Evolutionary conservation across 2,888 invertebrate species (phyloP), one percentile per base, ranked within the genome.

Genomic region (Gastrophysa polygoni): DNA sequence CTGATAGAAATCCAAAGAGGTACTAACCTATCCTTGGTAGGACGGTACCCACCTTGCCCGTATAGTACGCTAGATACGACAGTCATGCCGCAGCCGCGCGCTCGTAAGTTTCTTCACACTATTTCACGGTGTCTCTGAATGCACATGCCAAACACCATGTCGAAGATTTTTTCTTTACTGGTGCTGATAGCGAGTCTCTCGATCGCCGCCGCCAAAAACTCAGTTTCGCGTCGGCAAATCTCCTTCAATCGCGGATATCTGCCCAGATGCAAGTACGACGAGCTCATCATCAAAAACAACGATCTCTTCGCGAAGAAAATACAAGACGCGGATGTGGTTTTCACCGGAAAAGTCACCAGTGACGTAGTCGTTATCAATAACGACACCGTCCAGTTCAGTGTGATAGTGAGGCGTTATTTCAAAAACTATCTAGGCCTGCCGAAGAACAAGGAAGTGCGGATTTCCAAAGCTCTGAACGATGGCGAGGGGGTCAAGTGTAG

Each of bases 401-500:
- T 80, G 46, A 63, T 72, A 34, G 79, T 81, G 55, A 78, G 80
- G 59, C 71, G 81, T 20, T 80, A 77, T 70, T 81, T 81, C 67
- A 81, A 80, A 72, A 77, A 77, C 69, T 67, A 70, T 5, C 69
- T 71, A 24, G 75, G 72, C 43, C 67, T 77, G 21, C 70, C 72
- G 44, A 74, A 73, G 61, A 71, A 72, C 58, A 71, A 74, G 50
- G 76, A 78, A 64, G 75, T 81, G 71, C 73, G 73, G 58, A 76
- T 81, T 68, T 66, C 75, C 56, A 80, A 81, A 71, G 73, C 67
- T 20, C 68, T 81, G 59, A 73, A 73, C 55, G 76, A 78, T 10
- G 80, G 79, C 68, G 81, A 81, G 71, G 81, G 81, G 63, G 74
- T 75, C 14, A 77, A 75, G 71, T 81, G 81, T 66, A 72, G 79